These are phyloP conservation scores for Danio choprae DNA, from an alignment of 2,797 vertebrate species.

Conservation along the genomic window DNA sequence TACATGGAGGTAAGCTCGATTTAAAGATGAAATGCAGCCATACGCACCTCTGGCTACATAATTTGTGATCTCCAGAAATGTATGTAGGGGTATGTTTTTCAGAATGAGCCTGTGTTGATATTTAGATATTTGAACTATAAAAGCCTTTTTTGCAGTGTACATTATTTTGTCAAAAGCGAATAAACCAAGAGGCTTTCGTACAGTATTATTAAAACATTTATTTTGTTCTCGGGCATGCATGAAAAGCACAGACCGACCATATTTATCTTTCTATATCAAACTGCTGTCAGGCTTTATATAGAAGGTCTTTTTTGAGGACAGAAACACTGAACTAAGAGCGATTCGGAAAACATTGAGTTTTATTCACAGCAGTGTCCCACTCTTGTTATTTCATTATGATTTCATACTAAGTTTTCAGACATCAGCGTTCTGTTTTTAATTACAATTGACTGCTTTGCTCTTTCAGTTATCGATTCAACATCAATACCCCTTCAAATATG, in stretches of 20 bases:
- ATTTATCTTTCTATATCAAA: neutral
- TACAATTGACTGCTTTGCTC: constrained; percentile 26
- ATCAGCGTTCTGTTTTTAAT: constrained; percentile 24
- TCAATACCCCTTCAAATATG: constrained; percentile 5
- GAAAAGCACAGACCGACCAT: neutral
- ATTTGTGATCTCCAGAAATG: too few relatives aligned
- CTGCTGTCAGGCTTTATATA: constrained; percentile 30
- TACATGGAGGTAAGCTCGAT: too few relatives aligned
- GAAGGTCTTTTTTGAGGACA: constrained; percentile 23
- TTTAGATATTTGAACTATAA: too few relatives aligned
- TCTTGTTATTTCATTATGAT: neutral
- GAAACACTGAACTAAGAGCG: constrained; percentile 47
- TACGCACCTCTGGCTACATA: too few relatives aligned
- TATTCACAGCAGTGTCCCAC: constrained; percentile 5
- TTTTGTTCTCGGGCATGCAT: constrained; percentile 10
- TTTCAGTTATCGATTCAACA: constrained; percentile 15
- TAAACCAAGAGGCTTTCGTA: constrained; percentile 7
- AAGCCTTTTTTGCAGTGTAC: too few relatives aligned
- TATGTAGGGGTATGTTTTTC: too few relatives aligned
- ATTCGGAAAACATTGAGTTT: constrained; percentile 26
- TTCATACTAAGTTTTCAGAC: constrained; percentile 5
- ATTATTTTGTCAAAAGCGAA: neutral
- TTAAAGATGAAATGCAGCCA: too few relatives aligned
- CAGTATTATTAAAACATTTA: constrained; percentile 29
- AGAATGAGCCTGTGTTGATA: too few relatives aligned